Evolutionary conservation across 1,140 invertebrate genomes (phyloP).

Genomic region (Limonius californicus): DNA sequence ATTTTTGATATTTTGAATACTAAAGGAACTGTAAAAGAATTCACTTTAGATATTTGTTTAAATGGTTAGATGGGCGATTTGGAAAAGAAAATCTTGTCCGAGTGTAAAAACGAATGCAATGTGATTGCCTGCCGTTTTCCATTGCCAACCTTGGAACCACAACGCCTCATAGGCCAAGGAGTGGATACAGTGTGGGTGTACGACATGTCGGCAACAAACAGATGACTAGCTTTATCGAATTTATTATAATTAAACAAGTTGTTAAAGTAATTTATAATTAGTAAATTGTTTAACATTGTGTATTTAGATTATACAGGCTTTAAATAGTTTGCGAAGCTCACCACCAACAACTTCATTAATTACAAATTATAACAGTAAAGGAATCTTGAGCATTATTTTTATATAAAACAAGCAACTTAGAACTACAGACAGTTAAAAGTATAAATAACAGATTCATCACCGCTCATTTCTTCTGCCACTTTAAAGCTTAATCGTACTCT

Average conservation of each 20-base stretch:
- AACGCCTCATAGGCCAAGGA: slow-evolving; percentile 67
- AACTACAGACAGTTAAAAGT: no score
- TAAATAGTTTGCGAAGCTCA: no score
- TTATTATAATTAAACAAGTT: no score
- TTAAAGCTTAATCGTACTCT: background rate
- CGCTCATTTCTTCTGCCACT: background rate
- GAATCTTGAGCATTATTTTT: no score
- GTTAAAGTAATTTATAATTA: background rate
- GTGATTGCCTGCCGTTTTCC: slow-evolving; percentile 89
- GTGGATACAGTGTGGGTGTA: slow-evolving; percentile 91
- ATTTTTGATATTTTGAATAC: slow-evolving; percentile 14
- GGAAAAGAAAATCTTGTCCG: slow-evolving; percentile 69
- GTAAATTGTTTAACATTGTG: background rate
- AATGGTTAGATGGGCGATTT: slow-evolving; percentile 72
- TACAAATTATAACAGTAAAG: no score
- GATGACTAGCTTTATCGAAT: no score
- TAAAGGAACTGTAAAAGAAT: no score
- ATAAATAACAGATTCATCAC: no score
- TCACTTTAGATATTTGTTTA: no score
- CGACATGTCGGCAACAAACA: slow-evolving; percentile 39
- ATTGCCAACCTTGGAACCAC: slow-evolving; percentile 68
- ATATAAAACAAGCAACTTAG: no score
- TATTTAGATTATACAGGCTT: no score
- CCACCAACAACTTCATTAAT: no score
- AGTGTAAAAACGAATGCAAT: slow-evolving; percentile 62